These are phyloP conservation scores for Tetragonula clypearis DNA, from an alignment of 1,140 invertebrate species.

Conservation along the genomic window DNA sequence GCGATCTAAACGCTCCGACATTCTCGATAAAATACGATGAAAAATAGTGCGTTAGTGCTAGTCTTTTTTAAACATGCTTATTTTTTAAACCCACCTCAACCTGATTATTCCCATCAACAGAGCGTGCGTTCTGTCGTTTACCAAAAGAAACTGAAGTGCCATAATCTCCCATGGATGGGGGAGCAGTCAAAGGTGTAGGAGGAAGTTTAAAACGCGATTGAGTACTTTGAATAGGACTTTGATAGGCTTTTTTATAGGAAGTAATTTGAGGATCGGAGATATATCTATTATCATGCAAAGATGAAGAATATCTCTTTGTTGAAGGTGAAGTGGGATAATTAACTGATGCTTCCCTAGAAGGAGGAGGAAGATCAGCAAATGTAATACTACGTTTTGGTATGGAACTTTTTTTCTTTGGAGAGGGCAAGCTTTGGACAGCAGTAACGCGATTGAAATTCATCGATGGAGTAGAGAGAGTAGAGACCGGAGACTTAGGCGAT, in stretches of 20 bases:
- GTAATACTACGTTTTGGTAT: conserved; percentile 71
- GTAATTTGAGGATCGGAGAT: conserved; percentile 55
- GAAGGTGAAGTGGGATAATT: conserved; percentile 2
- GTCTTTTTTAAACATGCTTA: conserved; percentile 68
- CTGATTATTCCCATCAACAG: conserved; percentile 75
- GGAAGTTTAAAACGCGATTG: conserved; percentile 74
- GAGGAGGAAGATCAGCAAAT: conserved; percentile 70
- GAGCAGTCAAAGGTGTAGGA: conserved; percentile 76
- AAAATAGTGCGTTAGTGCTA: conserved; percentile 50
- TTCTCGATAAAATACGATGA: conserved; percentile 6
- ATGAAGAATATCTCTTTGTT: conserved; percentile 38
- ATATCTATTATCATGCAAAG: conserved; percentile 66
- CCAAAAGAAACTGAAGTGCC: conserved; percentile 70
- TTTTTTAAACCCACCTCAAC: conserved; percentile 77
- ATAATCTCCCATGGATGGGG: conserved; percentile 67
- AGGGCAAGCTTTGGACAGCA: conserved; percentile 69
- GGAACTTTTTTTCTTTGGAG: conserved; percentile 61
- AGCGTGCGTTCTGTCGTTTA: conserved; percentile 80
- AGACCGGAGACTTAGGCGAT: conserved; percentile 57
- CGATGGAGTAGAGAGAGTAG: conserved; percentile 51
- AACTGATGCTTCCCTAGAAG: conserved; percentile 47
- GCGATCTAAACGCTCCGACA: conserved; percentile 13
- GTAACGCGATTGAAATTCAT: conserved; percentile 65
- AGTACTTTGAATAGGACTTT: conserved; percentile 49
- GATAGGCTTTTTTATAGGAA: conserved; percentile 51